Evolutionary conservation across 2,888 invertebrate genomes (phyloP).

Genomic region (Netelia melanura): DNA sequence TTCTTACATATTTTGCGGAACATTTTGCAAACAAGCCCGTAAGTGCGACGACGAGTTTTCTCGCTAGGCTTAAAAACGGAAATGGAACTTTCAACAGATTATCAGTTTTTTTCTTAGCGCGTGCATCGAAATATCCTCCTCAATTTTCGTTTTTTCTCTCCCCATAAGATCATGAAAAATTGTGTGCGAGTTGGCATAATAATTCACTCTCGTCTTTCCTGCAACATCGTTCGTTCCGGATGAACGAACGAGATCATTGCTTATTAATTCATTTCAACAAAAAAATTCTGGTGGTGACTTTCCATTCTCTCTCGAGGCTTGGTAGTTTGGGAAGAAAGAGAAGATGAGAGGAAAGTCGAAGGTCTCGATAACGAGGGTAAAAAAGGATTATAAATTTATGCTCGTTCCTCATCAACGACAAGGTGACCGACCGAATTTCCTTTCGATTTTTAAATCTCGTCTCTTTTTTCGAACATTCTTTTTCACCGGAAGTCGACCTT

Average conservation of each 20-base stretch:
- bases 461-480: background rate
- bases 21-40: conserved; percentile 17
- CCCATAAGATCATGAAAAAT: background rate
- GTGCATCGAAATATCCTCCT: background rate
- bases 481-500: conserved; percentile 12
- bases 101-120: background rate
- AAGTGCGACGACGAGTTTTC: conserved; percentile 53
- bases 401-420: background rate
- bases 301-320: background rate
- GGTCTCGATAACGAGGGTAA: conserved; percentile 14
- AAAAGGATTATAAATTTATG: conserved; percentile 15
- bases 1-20: conserved; percentile 27
- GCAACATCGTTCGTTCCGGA: background rate
- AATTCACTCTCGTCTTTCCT: background rate
- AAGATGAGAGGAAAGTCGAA: background rate
- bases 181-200: background rate
- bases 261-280: conserved; percentile 29
- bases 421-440: background rate
- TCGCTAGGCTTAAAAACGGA: conserved; percentile 34
- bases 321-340: background rate
- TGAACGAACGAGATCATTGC: conserved; percentile 34
- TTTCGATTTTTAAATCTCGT: background rate
- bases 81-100: conserved; percentile 41
- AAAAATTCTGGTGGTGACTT: conserved; percentile 43
- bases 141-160: background rate